These are phyloP conservation scores for Meloidogyne hapla DNA, from an alignment of 1,140 invertebrate species.

Conservation along the genomic window DNA sequence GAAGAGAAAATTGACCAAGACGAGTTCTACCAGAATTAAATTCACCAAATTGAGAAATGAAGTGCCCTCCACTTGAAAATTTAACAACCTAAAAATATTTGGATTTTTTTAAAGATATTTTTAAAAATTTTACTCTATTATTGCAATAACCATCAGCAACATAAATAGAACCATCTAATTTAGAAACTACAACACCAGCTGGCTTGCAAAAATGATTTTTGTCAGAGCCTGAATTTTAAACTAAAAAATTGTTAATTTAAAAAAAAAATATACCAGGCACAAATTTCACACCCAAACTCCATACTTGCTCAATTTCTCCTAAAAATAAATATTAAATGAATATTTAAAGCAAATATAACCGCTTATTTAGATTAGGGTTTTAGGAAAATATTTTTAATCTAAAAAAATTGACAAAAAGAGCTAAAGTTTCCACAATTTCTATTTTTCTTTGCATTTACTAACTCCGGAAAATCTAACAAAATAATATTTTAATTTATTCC, in stretches of 20 bases:
- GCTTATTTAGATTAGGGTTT: too few relatives aligned
- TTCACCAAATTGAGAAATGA: conserved; percentile 52
- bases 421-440: too few relatives aligned
- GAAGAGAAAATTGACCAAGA: conserved; percentile 73
- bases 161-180: conserved; percentile 79
- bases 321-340: conserved; percentile 38
- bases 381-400: background rate
- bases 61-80: conserved; percentile 73
- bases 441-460: too few relatives aligned
- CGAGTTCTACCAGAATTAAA: conserved; percentile 12
- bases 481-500: conserved; percentile 30
- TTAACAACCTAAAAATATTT: conserved; percentile 75
- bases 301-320: conserved; percentile 52
- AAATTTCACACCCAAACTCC: conserved; percentile 71
- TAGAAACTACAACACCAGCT: conserved; percentile 80
- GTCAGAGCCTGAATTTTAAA: background rate
- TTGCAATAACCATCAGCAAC: conserved; percentile 91
- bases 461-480: conserved; percentile 20
- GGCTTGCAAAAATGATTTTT: conserved; percentile 67
- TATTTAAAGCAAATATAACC: background rate
- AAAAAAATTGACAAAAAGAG: too few relatives aligned
- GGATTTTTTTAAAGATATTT: background rate
- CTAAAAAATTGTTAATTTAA: conserved; percentile 71
- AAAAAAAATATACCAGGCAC: conserved; percentile 81
- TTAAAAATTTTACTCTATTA: conserved; percentile 63